A percentile compares a stretch with the other conserved stretches of the same genome.
Evolutionary conservation across 2,888 invertebrate genomes (phyloP).

Genomic region (Meteorus cinctellus): DNA sequence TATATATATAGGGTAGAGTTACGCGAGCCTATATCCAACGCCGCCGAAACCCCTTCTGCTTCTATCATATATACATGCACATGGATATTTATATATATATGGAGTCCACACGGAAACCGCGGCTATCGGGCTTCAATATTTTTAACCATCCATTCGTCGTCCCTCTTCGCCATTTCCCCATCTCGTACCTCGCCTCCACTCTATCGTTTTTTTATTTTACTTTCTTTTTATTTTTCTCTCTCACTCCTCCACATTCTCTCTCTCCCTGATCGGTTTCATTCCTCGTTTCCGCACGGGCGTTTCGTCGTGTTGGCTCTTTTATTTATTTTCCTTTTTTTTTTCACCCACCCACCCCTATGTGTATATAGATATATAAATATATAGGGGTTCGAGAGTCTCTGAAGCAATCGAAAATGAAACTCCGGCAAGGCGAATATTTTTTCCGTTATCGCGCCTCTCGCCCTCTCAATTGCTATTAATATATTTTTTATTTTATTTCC

Average conservation of each 20-base stretch:
- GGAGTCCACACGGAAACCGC: constrained; percentile 43
- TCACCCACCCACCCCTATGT: neutral
- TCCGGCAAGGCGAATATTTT: constrained; percentile 43
- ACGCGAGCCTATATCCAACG: constrained; percentile 20
- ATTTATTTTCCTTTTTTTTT: constrained; percentile 32
- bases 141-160: constrained; percentile 57
- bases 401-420: constrained; percentile 48
- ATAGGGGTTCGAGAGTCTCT: constrained; percentile 34
- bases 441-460: constrained; percentile 43
- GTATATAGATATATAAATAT: neutral
- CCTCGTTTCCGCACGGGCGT: constrained; percentile 44
- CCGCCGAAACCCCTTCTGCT: constrained; percentile 16
- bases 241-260: constrained; percentile 31
- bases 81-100: neutral
- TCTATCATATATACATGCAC: neutral
- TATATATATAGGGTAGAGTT: constrained; percentile 23
- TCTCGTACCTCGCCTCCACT: constrained; percentile 40
- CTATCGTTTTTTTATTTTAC: constrained; percentile 25
- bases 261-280: constrained; percentile 48
- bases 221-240: constrained; percentile 23
- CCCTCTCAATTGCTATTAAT: constrained; percentile 46
- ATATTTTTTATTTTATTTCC: constrained; percentile 35
- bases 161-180: constrained; percentile 53
- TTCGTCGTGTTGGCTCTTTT: constrained; percentile 44
- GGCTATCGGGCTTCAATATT: constrained; percentile 58